Conservation (phyloP, 2,113 vertebrate species). For the Daphoenositta chrysoptera region DNA sequence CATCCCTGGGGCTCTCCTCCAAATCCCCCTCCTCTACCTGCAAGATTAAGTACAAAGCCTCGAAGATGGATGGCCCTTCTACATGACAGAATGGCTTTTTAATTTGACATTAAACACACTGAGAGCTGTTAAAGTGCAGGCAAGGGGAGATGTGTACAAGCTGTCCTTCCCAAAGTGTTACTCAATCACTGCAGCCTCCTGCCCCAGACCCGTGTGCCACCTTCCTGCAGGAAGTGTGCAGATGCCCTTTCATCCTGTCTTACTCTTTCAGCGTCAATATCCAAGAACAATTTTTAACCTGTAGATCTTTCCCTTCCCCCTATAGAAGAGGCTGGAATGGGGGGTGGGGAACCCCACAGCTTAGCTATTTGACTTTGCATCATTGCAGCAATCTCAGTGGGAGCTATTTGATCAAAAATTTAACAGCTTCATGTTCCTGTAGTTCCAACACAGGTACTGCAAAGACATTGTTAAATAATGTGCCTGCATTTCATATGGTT, state of each 20-base stretch:
- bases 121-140: not conserved
- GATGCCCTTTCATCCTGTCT: not conserved
- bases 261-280: not conserved
- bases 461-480: conserved; percentile 63
- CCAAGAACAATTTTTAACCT: not conserved
- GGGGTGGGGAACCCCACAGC: not conserved
- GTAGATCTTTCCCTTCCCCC: not conserved
- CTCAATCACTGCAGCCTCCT: not conserved
- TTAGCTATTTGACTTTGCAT: not conserved
- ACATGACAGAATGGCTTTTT: not conserved
- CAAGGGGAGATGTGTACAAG: not conserved
- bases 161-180: not conserved
- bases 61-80: not conserved
- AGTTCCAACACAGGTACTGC: conserved; percentile 10
- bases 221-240: not conserved
- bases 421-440: not conserved
- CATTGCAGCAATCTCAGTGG: not conserved
- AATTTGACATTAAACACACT: not conserved
- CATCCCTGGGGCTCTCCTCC: not conserved
- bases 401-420: conserved; percentile 32
- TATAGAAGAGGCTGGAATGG: not conserved
- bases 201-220: not conserved
- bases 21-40: not conserved
- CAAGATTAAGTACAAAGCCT: not conserved
- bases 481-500: conserved; percentile 50